Base-by-base conservation (phyloP, 2,113 vertebrate species). In the Accipiter cooperii region DNA sequence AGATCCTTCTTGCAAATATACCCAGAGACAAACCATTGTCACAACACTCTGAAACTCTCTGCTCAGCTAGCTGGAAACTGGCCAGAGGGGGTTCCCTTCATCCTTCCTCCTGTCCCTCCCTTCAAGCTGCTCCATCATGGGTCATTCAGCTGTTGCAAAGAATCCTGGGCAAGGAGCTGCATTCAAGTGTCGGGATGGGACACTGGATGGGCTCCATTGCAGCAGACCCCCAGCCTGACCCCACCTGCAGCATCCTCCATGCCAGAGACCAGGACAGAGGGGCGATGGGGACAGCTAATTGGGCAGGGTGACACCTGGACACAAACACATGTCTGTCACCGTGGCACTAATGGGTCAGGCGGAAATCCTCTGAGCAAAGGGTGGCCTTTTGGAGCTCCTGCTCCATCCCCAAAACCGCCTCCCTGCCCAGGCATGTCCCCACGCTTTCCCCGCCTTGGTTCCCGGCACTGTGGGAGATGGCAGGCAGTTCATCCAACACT, bases 391-490 rank as follows among this genome's bases (percentile, higher is more conserved):
- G 2, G 70, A 64, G 16, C 28, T 92, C 61, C 31, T 1, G 3
- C 54, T 75, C 46, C 17, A 10, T 58, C 19, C 66, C 17, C 69
- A 69, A 9, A 76, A 28, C 66, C 15, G 2, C 10, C 16, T 91
- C 49, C 58, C 17, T 89, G 93, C 80, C 51, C 40, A 13, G 84
- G 40, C 80, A 44, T 0, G n/a, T 65, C 6, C 79, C 47, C 5
- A 15, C 3, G 2, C 65, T 36, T 66, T 75, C 49, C 60, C 71
- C 24, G 3, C 76, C 69, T 82, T 24, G 4, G 31, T 15, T 82
- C n/a, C 54, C 21, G 4, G 84, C 75, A 2, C n/a, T 2, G 1
- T 0, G 4, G 46, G 44, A 68, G 38, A 44, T 0, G 2, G 42
- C 1, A 13, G 52, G 42, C 0, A 11, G 52, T 73, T 95, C 36